phyloP scores from a whole-genome alignment of 2,888 invertebrate genomes.

The Pteria penguin region DNA sequence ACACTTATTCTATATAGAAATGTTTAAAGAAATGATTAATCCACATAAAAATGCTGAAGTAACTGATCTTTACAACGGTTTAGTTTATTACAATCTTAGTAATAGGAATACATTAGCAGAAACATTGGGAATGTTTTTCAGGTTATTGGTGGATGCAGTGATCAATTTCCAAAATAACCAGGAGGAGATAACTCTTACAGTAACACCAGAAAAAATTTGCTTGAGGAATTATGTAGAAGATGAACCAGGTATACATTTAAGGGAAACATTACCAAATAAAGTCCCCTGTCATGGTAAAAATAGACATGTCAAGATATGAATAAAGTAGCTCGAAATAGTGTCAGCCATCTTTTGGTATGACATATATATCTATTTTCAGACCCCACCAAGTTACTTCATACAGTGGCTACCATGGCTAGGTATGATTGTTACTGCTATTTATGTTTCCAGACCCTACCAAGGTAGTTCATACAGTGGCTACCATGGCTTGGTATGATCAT shows the following conservation, averaged over 20 bases:
- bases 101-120: no score
- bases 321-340: constrained; percentile 89
- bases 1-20: no score
- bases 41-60: no score
- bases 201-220: constrained; percentile 84
- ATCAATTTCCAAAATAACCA: constrained; percentile 89
- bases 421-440: no score
- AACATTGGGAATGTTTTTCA: no score
- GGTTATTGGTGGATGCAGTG: constrained; percentile 87
- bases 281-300: no score
- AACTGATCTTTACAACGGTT: no score
- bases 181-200: constrained; percentile 90
- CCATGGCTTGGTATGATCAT: constrained; percentile 87
- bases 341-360: constrained; percentile 87
- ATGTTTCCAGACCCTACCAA: constrained; percentile 85
- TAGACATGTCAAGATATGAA: constrained; percentile 83
- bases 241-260: constrained; percentile 79
- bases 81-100: no score
- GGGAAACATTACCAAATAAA: no score
- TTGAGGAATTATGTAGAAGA: constrained; percentile 90
- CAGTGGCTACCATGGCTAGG: no score
- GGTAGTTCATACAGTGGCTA: constrained; percentile 89
- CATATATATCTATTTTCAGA: constrained; percentile 87
- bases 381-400: no score
- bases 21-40: no score